Evolutionary conservation across 1,140 invertebrate genomes (phyloP).

Genomic region (Ips typographus): DNA sequence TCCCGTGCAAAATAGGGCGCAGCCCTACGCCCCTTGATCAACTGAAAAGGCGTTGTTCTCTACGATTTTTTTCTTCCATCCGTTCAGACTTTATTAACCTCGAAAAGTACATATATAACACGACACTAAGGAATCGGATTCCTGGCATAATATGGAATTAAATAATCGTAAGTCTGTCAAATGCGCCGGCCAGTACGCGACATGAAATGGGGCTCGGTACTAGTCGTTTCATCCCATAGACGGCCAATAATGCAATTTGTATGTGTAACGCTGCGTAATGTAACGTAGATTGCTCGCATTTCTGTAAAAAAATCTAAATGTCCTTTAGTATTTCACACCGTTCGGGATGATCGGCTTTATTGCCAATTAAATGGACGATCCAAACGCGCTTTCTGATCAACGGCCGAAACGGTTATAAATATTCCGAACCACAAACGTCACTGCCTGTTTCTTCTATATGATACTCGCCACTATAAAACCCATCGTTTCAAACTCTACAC

Average conservation of each 20-base stretch:
- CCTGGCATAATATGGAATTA: slow-evolving; percentile 36
- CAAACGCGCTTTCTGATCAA: not conserved
- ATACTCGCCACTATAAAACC: slow-evolving; percentile 8
- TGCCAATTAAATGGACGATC: slow-evolving; percentile 4
- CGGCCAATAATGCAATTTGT: slow-evolving; percentile 46
- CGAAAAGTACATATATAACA: not conserved
- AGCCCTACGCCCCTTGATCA: too few species aligned
- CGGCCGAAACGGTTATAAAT: slow-evolving; percentile 13
- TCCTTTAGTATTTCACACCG: not conserved
- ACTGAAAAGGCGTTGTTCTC: too few species aligned
- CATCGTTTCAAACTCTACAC: slow-evolving; percentile 3
- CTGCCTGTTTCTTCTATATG: slow-evolving; percentile 14
- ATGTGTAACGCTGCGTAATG: slow-evolving; percentile 42
- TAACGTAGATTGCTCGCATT: too few species aligned
- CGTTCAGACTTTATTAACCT: not conserved
- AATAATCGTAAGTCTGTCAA: slow-evolving; percentile 47
- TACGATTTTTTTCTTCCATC: too few species aligned
- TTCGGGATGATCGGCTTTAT: not conserved
- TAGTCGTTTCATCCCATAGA: slow-evolving; percentile 40
- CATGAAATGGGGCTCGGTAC: slow-evolving; percentile 35
- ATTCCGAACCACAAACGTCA: slow-evolving; percentile 17
- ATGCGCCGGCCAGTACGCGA: slow-evolving; percentile 35
- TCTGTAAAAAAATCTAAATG: too few species aligned
- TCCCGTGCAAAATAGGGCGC: too few species aligned
- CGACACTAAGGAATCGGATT: slow-evolving; percentile 35